Percentiles rank a stretch among this genome's conserved stretches.
Conservation (phyloP, 2,888 invertebrate genomes). For the Rhimphoctona megacephalus region DNA sequence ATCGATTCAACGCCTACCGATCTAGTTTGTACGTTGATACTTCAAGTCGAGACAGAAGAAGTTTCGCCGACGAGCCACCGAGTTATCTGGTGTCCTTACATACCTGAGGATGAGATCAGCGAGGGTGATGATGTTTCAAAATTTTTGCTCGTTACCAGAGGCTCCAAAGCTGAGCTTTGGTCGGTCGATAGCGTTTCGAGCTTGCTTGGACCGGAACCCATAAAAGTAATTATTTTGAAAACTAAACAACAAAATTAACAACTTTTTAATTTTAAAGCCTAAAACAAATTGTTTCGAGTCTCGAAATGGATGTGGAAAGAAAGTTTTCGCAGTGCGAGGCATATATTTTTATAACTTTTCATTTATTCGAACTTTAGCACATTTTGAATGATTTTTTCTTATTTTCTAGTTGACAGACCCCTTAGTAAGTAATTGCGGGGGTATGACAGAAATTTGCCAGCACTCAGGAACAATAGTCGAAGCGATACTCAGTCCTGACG, state of each 20-base stretch:
- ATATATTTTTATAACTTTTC: not conserved
- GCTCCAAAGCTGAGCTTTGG: conserved; percentile 87
- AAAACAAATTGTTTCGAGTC: not conserved
- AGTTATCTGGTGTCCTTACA: conserved; percentile 97
- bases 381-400: not conserved
- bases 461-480: conserved; percentile 90
- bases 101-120: conserved; percentile 88
- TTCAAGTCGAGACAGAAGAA: conserved; percentile 87
- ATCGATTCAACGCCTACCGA: conserved; percentile 87
- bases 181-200: conserved; percentile 79
- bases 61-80: conserved; percentile 87
- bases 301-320: not conserved
- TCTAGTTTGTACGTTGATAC: conserved; percentile 86
- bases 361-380: not conserved
- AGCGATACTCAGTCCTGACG: conserved; percentile 97
- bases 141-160: conserved; percentile 93
- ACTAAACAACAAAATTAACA: conserved; percentile 4
- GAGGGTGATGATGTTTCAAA: conserved; percentile 90
- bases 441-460: conserved; percentile 86
- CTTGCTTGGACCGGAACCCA: conserved; percentile 75
- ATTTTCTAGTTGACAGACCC: conserved; percentile 77
- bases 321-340: not conserved
- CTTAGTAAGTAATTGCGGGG: conserved; percentile 77
- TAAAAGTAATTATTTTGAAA: conserved; percentile 67
- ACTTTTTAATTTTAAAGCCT: not conserved